Evolutionary conservation across 2,113 vertebrate genomes (phyloP), one percentile per base, ranked within the genome.

Genomic region (Nesoenas mayeri): DNA sequence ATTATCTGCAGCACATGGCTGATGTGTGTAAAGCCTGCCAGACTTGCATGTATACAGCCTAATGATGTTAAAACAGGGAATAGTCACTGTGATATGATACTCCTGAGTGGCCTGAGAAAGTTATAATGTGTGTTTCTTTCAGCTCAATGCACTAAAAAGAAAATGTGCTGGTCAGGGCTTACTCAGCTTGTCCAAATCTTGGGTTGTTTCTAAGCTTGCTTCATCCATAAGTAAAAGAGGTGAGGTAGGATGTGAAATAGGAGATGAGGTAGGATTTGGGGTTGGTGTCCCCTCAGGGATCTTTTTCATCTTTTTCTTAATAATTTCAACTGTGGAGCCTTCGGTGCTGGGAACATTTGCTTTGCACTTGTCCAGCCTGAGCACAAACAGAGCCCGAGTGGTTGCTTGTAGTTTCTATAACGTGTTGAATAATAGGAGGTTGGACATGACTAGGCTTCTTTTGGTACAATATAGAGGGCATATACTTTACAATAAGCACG

Each of bases 11-110:
- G 85, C 70, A 32, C 85, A 72, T 20, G 79, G 75, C 20, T 90
- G 79, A 15, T 85, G 26, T 26, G 57, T 54, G 54, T 62, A 60
- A 75, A 85, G 50, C 47, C 75, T 6, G 19, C 62, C 77, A 72
- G 38, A 4, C 53, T 85, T 21, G 67, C 79, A 62, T 56, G 40
- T 31, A 21, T 75, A 4, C 51, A 79, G 57, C 62, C 57, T 83
- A 74, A 79, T 73, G 83, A 81, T 85, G 86, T 36, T 80, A 81
- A 94, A 95, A 44, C 21, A 51, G 75, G 77, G 80, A 91, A 79
- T 64, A 50, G 54, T 72, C 54, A 8, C 79, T 50, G 82, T 18
- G 70, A 42, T 69, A 50, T 51, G 73, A 61, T 81, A 85, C 60
- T 72, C 60, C 32, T 21, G 44, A 87, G 69, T 61, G 57, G 75